Evolutionary conservation across 2,113 vertebrate genomes (phyloP), one percentile per base, ranked within the genome.

Genomic region (Lampris megalopsis): DNA sequence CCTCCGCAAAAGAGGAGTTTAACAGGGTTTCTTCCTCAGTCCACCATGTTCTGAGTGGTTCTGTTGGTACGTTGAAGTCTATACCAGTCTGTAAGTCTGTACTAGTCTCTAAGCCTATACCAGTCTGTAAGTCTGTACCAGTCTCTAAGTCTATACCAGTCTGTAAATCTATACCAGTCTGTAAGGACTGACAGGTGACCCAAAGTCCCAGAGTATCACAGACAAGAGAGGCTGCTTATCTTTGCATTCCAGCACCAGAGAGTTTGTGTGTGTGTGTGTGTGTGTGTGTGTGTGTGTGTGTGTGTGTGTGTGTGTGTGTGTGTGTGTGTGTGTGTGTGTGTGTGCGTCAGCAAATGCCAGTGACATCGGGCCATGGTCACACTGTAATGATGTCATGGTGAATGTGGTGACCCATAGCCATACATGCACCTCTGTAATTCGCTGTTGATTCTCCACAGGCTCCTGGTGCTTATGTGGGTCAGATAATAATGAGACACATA

Each of bases 391-490:
- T 24, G 24, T 24, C 24, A 24, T 24, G 24, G 24, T 24, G 24
- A 24, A 24, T 24, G 24, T 24, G 24, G 24, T 24, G 24, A 24
- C 63, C 40, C 59, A 9, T 49, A 70, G 45, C 68, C 45, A 43
- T 54, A 13, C 50, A 73, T 80, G 41, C 66, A 48, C 53, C 42
- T 36, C 45, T 71, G 43, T 54, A n/a, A 50, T 61, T 75, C 9
- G 3, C 81, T 52, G 11, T 63, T 50, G 62, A 35, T 60, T 70
- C 5, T 2, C 71, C 77, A 85, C 60, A 6, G 45, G 24, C 72
- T 86, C 9, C 82, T 82, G 70, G 81, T 83, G 24, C 24, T 82
- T 80, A 82, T 80, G 71, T 75, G 85, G 56, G 63, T 59, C 69
- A 84, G 80, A 82, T 83, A 75, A 85, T 73, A 81, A 1, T 0